Percentiles rank a stretch among this genome's conserved stretches.
These are phyloP conservation scores for Drosophila kuntzei DNA, from an alignment of 2,888 invertebrate species.

Conservation along the genomic window DNA sequence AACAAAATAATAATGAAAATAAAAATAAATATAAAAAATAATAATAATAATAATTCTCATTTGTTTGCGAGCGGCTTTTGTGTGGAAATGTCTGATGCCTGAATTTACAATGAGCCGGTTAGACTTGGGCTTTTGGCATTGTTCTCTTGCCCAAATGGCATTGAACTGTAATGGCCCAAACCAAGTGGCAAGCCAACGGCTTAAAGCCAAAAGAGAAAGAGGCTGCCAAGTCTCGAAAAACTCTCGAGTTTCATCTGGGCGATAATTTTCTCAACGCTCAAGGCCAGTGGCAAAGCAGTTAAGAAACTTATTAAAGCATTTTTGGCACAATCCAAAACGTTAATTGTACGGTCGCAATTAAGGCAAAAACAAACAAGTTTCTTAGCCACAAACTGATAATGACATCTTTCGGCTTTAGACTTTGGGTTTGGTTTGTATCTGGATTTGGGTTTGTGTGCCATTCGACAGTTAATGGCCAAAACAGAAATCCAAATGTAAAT, in stretches of 20 bases:
- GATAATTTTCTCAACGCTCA: constrained; percentile 65
- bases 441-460: constrained; percentile 56
- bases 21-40: constrained; percentile 23
- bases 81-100: constrained; percentile 50
- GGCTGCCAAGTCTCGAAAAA: constrained; percentile 24
- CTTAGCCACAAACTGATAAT: constrained; percentile 34
- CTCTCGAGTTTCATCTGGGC: constrained; percentile 26
- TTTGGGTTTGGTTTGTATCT: constrained; percentile 3
- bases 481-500: constrained; percentile 48
- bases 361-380: constrained; percentile 42
- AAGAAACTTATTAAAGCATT: constrained; percentile 66
- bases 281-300: constrained; percentile 64
- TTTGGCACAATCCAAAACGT: constrained; percentile 59
- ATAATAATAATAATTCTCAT: constrained; percentile 63
- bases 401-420: constrained; percentile 20
- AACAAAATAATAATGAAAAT: constrained; percentile 13
- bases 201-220: constrained; percentile 26
- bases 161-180: constrained; percentile 67
- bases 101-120: constrained; percentile 68
- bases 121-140: constrained; percentile 32
- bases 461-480: constrained; percentile 41
- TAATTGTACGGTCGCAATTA: constrained; percentile 67
- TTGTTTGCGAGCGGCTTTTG: constrained; percentile 60
- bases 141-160: constrained; percentile 56
- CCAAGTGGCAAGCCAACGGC: constrained; percentile 24